Evolutionary conservation across 2,888 invertebrate species (phyloP), one percentile per base, ranked within the genome.

Genomic region (Agrotis clavis): DNA sequence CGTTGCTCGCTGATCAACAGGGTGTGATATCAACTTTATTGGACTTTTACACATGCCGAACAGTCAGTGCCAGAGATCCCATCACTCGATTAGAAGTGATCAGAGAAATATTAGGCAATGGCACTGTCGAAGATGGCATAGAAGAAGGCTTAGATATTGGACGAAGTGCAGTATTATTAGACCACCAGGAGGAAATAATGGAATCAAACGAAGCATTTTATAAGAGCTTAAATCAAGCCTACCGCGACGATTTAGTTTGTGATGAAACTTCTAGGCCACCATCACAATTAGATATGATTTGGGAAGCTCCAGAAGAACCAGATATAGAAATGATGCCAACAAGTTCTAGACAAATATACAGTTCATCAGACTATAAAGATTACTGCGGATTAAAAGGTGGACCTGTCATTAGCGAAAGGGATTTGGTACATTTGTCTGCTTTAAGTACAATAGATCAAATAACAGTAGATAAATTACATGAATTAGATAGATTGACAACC

Each of bases 201-300:
- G 98, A 98, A 93, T 98, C 98, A 6, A 98, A 98, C 89, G 98
- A 98, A 93, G 98, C 98, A 35, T 99, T 98, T 92, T 99, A 99
- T 92, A 97, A 98, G 86, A 98, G 98, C 89, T 95, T 99, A 61
- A 99, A 99, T 94, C 98, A 98, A 93, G 98, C 98, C 54, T 98
- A 98, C 92, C 97, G 98, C 67, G 98, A 98, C 83, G 98, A 98
- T 89, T 94, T 98, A 73, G 97, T 97, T 45, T 97, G 97, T 82
- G 97, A 96, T 87, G 96, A 97, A 94, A 95, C 96, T 21, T 97
- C 97, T 21, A 96, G 97, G 79, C 97, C 97, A 70, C 95, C 97
- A 77, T 98, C 98, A 64, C 98, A 98, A 85, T 94, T 98, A 82
- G 98, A 98, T 78, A 98, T 98, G 98, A 98, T 98, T 85, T 98